Conservation (phyloP, 1,140 invertebrate genomes). For the Adoxophyes honmai region DNA sequence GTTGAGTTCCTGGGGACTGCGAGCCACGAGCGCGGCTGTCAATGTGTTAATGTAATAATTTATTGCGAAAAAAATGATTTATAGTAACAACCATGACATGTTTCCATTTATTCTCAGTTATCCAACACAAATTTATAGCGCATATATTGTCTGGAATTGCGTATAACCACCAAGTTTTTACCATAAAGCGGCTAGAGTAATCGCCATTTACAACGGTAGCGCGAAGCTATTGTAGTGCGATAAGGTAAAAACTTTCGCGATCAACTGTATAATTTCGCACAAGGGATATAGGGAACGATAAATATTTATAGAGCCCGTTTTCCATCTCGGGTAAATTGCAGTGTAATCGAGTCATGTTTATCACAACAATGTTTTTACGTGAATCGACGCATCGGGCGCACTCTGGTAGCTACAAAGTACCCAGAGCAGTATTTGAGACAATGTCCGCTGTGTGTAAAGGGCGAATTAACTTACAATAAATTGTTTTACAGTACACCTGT, state of each 20-base stretch:
- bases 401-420: constrained; percentile 48
- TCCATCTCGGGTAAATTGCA: constrained; percentile 54
- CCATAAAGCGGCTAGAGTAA: constrained; percentile 24
- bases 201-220: constrained; percentile 31
- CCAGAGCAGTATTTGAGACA: constrained; percentile 30
- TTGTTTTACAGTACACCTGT: constrained; percentile 57
- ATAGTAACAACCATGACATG: constrained; percentile 18
- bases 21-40: constrained; percentile 4
- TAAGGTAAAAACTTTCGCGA: constrained; percentile 43
- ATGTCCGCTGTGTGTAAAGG: constrained; percentile 47
- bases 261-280: constrained; percentile 49
- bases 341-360: constrained; percentile 60
- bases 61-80: constrained; percentile 19
- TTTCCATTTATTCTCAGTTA: constrained; percentile 35
- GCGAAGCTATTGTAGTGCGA: constrained; percentile 39
- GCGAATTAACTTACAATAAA: constrained; percentile 59
- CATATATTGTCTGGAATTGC: constrained; percentile 19
- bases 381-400: constrained; percentile 23
- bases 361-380: constrained; percentile 61
- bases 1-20: neutral
- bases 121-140: constrained; percentile 36
- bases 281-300: constrained; percentile 52
- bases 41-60: constrained; percentile 22
- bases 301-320: constrained; percentile 68
- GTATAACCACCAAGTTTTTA: constrained; percentile 28